Conservation (phyloP, 2,888 invertebrate species). For the Halictus ligatus region DNA sequence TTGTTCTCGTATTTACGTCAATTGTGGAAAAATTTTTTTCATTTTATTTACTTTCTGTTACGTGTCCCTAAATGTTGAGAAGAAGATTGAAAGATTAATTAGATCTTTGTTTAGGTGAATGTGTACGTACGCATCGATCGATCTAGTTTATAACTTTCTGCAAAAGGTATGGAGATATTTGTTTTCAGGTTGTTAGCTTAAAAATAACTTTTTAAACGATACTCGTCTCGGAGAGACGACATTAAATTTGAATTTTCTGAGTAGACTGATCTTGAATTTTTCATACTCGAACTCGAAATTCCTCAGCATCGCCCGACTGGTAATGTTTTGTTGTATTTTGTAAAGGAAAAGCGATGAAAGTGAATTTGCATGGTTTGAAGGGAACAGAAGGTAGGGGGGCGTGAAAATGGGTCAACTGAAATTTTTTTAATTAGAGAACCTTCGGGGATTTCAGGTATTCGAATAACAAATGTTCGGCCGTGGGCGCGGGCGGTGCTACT, state of each 20-base stretch:
- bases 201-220: no score
- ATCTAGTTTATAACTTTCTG: no score
- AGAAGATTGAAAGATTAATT: background rate
- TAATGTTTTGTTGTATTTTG: background rate
- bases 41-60: background rate
- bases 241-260: background rate
- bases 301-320: background rate
- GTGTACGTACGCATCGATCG: no score
- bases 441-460: background rate
- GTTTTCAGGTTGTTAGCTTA: no score
- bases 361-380: background rate
- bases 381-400: background rate
- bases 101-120: no score
- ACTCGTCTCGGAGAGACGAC: background rate
- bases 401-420: background rate
- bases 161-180: no score
- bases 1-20: no score
- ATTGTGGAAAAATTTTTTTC: background rate
- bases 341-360: background rate
- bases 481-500: background rate
- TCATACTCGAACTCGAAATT: background rate
- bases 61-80: background rate
- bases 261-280: background rate
- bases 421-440: conserved; percentile 4
- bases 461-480: background rate